Percentiles rank a stretch among this genome's conserved stretches.
Evolutionary conservation across 53 echinoderm and acorn worm species (phyloP).

Genomic region (Patiria pectinifera): DNA sequence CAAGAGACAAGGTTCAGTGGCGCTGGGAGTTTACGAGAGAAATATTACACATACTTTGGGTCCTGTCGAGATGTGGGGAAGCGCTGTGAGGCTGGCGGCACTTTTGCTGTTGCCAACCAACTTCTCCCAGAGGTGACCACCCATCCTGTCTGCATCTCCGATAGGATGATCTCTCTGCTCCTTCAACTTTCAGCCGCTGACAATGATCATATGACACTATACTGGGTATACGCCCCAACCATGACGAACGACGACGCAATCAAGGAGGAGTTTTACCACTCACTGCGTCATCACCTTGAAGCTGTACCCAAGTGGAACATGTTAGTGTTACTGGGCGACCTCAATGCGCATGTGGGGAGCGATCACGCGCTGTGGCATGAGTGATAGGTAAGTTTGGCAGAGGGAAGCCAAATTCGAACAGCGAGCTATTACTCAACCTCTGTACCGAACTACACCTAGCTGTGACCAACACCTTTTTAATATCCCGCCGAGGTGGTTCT

Average conservation of each 20-base stretch:
- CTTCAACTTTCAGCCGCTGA: constrained; percentile 26
- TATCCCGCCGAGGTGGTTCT: constrained; percentile 56
- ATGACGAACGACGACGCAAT: background rate
- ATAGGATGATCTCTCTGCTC: constrained; percentile 26
- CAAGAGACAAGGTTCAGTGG: constrained; percentile 26
- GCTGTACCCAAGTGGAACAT: constrained; percentile 51
- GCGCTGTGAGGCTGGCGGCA: background rate
- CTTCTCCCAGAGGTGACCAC: background rate
- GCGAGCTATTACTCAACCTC: constrained; percentile 53
- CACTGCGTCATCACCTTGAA: constrained; percentile 13
- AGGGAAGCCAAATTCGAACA: constrained; percentile 60
- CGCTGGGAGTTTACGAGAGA: background rate
- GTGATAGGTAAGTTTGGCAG: constrained; percentile 60
- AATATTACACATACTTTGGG: constrained; percentile 18
- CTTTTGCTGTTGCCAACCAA: constrained; percentile 17
- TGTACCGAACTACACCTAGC: constrained; percentile 57
- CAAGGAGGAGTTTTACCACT: constrained; percentile 47
- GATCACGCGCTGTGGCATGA: constrained; percentile 33
- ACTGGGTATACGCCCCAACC: constrained; percentile 35
- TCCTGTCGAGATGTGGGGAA: background rate
- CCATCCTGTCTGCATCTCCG: constrained; percentile 13
- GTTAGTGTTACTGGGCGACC: constrained; percentile 66
- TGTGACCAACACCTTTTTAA: constrained; percentile 71
- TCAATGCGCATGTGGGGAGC: constrained; percentile 68
- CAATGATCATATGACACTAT: constrained; percentile 20